A percentile compares a stretch with the other conserved stretches of the same genome.
Conservation (phyloP, 1,140 invertebrate species). For the Theocolax elegans region DNA sequence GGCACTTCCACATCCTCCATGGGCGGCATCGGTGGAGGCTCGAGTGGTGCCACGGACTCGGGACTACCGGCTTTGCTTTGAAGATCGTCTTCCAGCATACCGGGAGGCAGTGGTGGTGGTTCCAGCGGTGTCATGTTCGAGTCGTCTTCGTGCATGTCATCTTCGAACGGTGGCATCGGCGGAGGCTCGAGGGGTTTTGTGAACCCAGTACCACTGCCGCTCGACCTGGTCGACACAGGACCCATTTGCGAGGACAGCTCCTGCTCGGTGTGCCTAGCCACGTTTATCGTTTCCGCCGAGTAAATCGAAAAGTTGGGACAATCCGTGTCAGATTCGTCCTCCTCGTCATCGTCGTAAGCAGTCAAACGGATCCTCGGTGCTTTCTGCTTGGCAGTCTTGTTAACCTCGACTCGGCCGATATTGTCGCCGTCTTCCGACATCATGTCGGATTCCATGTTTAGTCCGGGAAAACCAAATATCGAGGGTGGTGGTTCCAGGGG, state of each 20-base stretch:
- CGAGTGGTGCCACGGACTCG: background rate
- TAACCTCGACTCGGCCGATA: conserved; percentile 40
- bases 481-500: conserved; percentile 51
- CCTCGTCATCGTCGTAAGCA: conserved; percentile 65
- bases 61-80: conserved; percentile 27
- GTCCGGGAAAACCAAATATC: conserved; percentile 45
- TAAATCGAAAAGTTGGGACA: conserved; percentile 88
- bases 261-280: conserved; percentile 72
- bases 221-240: conserved; percentile 43
- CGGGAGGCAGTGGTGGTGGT: conserved; percentile 47
- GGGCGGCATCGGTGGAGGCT: conserved; percentile 3
- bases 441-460: conserved; percentile 41
- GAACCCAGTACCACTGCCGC: background rate
- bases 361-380: conserved; percentile 48
- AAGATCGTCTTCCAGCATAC: conserved; percentile 51
- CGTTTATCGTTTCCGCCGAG: conserved; percentile 80
- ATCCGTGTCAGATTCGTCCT: conserved; percentile 72
- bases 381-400: background rate
- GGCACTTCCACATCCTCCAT: background rate
- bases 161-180: background rate
- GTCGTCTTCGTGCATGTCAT: background rate
- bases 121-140: background rate
- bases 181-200: background rate
- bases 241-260: conserved; percentile 63
- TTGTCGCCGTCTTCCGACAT: conserved; percentile 54